Conservation (phyloP, 2,888 invertebrate genomes). For the Drosophila lacicola region DNA sequence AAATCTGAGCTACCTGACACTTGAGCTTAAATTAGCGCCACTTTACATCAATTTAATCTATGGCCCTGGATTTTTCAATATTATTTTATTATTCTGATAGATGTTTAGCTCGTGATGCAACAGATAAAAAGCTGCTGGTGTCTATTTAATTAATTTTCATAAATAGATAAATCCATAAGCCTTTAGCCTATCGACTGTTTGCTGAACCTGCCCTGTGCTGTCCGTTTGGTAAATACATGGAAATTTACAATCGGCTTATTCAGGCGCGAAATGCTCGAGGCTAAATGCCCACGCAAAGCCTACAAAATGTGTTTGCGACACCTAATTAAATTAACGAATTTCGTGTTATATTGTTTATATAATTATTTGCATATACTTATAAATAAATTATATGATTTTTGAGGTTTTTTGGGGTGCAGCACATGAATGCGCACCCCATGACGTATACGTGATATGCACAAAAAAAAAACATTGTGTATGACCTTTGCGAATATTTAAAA, state of each 20-base stretch:
- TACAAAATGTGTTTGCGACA: constrained; percentile 46
- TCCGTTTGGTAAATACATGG: constrained; percentile 40
- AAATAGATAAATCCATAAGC: constrained; percentile 18
- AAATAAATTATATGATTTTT: constrained; percentile 44
- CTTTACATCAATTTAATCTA: constrained; percentile 8
- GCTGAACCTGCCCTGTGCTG: constrained; percentile 15
- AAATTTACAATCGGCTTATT: constrained; percentile 47
- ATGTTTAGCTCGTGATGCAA: background rate
- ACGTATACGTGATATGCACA: constrained; percentile 47
- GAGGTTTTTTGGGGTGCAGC: constrained; percentile 15
- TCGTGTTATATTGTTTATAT: constrained; percentile 3
- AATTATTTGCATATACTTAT: constrained; percentile 23
- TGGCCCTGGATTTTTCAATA: background rate
- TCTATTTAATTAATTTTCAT: constrained; percentile 48
- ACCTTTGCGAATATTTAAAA: too few species aligned
- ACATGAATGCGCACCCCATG: constrained; percentile 2
- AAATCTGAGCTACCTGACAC: constrained; percentile 62
- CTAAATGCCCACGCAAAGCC: constrained; percentile 2
- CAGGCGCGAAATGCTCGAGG: background rate
- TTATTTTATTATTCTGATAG: constrained; percentile 13
- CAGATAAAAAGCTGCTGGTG: constrained; percentile 36
- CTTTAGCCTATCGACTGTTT: constrained; percentile 5
- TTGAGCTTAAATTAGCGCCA: constrained; percentile 53
- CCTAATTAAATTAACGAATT: constrained; percentile 31
- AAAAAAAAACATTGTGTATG: background rate